Evolutionary conservation across 2,888 invertebrate species (phyloP), one percentile per base, ranked within the genome.

Genomic region (Megaustenia siamemsis): DNA sequence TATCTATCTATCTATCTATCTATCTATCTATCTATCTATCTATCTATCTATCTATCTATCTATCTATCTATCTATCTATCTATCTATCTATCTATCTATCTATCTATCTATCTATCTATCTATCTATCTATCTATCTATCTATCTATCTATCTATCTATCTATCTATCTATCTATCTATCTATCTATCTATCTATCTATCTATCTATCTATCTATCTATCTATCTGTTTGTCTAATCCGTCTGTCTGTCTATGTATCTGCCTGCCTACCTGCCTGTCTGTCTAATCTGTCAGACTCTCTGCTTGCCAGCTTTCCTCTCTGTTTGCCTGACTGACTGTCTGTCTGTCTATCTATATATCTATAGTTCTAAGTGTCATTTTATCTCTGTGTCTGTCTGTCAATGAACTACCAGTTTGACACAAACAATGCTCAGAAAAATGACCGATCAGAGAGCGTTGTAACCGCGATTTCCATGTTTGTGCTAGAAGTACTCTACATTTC

Each of bases 41-140:
- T 56, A 56, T 15, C 21, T 24, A 24, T 0, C 1, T 24, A 56
- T 21, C 56, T 56, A 15, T n/a, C 2, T 56, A 56, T 5, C 8
- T 15, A 12, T 1, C 56, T 56, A 56, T 5, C 56, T 56, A 56
- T 21, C 56, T 56, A 56, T n/a, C 56, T 15, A 56, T 56, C 18
- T 56, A 56, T 15, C 18, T 6, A 56, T 12, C 56, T 2, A 3
- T 15, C 56, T 56, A 56, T 56, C 56, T 56, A 56, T 56, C 56
- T 56, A 56, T 56, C 56, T 56, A 56, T 56, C 56, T 56, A 56
- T 56, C 56, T 56, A 56, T 56, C 56, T 56, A 56, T 56, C 56
- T 56, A 56, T 56, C 56, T 56, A 56, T 56, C 56, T 56, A 56
- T 56, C 56, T 56, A 56, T 56, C 56, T 56, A 56, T 56, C 56